These are phyloP conservation scores for Nasalis larvatus DNA, from an alignment of 2,113 vertebrate genomes.

Conservation along the genomic window DNA sequence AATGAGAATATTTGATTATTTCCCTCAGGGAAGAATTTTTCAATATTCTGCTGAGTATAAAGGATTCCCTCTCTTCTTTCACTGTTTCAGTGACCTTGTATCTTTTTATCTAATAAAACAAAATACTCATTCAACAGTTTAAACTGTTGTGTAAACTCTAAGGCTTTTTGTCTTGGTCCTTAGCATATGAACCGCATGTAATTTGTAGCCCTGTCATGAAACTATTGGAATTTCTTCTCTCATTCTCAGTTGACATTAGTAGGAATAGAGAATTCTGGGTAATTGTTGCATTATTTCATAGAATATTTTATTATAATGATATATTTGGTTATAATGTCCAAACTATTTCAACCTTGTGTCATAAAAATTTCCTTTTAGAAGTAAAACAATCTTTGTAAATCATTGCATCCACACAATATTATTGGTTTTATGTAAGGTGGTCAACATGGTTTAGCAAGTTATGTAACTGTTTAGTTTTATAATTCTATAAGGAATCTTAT, in stretches of 20 bases:
- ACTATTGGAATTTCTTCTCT: neutral
- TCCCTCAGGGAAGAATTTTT: slow-evolving; percentile 52
- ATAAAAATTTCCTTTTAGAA: neutral
- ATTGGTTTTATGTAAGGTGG: neutral
- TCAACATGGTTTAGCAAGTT: neutral
- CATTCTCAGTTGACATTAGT: neutral
- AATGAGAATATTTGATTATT: slow-evolving; percentile 53
- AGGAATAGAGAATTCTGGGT: neutral
- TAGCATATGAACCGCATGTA: neutral
- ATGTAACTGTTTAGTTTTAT: neutral
- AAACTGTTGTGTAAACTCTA: slow-evolving; percentile 8
- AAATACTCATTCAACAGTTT: slow-evolving; percentile 21
- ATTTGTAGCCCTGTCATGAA: neutral
- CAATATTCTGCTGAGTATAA: slow-evolving; percentile 1
- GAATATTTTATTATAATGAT: slow-evolving; percentile 29
- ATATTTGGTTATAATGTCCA: neutral
- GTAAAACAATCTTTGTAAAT: neutral
- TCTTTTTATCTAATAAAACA: slow-evolving; percentile 40
- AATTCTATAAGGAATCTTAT: neutral
- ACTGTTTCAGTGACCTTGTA: neutral
- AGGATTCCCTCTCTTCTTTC: slow-evolving; percentile 20
- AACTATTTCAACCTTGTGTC: neutral
- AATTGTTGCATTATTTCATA: neutral
- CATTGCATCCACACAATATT: neutral
- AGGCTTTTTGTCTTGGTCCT: neutral